phyloP scores from a whole-genome alignment of 2,888 invertebrate species.

The Trissolcus japonicus region DNA sequence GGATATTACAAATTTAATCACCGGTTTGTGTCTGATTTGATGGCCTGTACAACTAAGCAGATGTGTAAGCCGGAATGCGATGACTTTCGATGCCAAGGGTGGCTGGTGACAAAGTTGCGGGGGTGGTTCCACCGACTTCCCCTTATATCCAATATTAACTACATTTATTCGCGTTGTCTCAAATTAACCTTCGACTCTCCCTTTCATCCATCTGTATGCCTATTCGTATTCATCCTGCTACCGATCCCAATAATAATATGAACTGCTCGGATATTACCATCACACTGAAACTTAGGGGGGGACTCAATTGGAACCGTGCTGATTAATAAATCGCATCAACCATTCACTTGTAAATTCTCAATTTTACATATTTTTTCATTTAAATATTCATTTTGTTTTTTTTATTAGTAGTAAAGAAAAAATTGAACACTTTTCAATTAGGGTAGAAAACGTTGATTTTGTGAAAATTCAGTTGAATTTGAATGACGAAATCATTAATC shows the following conservation, averaged over 20 bases:
- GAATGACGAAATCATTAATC: conserved; percentile 5
- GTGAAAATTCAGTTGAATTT: conserved; percentile 1
- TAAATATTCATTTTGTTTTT: too few species aligned
- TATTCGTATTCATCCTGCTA: conserved; percentile 57
- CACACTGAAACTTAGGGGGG: conserved; percentile 59
- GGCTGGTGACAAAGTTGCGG: conserved; percentile 65
- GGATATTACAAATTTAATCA: neutral
- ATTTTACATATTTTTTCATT: too few species aligned
- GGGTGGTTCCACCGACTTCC: conserved; percentile 61
- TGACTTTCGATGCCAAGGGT: conserved; percentile 65
- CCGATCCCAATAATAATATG: conserved; percentile 64
- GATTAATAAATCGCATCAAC: conserved; percentile 35
- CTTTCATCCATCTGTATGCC: conserved; percentile 62
- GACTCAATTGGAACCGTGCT: conserved; percentile 32
- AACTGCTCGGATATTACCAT: conserved; percentile 67
- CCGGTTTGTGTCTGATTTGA: conserved; percentile 23
- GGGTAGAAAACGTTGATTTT: too few species aligned
- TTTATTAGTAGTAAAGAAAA: too few species aligned
- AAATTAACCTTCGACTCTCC: conserved; percentile 73
- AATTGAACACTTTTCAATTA: too few species aligned
- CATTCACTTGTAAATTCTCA: too few species aligned
- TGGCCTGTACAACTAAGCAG: conserved; percentile 60
- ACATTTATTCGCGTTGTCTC: conserved; percentile 76
- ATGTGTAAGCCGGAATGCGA: conserved; percentile 65
- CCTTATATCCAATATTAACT: conserved; percentile 73